Conservation (phyloP, 53 echinoderm and acorn worm genomes). For the Holothuria leucospilota region DNA sequence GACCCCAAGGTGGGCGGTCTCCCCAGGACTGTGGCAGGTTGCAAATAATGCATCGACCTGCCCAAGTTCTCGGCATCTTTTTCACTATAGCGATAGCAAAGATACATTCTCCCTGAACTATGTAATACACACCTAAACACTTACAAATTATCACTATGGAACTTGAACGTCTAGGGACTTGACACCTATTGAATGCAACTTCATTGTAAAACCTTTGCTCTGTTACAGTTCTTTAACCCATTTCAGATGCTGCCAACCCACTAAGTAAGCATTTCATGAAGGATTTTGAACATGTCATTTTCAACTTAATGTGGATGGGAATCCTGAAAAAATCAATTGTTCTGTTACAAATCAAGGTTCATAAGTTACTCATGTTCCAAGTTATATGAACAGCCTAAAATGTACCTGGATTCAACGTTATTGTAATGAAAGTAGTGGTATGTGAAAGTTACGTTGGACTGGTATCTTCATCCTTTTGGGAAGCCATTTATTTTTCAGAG, state of each 20-base stretch:
- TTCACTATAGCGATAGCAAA: no score
- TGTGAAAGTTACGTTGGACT: conserved; percentile 4
- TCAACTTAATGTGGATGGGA: neutral
- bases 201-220: neutral
- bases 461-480: neutral
- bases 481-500: neutral
- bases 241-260: neutral
- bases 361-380: neutral
- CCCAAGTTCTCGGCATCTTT: neutral
- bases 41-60: neutral
- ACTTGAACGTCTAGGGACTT: neutral
- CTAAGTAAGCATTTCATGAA: neutral
- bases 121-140: no score
- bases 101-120: no score
- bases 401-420: neutral
- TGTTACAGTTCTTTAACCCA: neutral
- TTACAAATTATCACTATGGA: neutral
- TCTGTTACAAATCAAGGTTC: neutral
- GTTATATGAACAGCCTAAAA: conserved; percentile 3
- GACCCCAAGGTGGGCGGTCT: no score
- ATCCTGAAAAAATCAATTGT: neutral
- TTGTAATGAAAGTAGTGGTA: neutral
- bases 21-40: neutral
- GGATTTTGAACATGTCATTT: neutral
- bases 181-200: neutral